Base-by-base conservation (phyloP, 2,888 invertebrate genomes). In the Pheosia gnoma region DNA sequence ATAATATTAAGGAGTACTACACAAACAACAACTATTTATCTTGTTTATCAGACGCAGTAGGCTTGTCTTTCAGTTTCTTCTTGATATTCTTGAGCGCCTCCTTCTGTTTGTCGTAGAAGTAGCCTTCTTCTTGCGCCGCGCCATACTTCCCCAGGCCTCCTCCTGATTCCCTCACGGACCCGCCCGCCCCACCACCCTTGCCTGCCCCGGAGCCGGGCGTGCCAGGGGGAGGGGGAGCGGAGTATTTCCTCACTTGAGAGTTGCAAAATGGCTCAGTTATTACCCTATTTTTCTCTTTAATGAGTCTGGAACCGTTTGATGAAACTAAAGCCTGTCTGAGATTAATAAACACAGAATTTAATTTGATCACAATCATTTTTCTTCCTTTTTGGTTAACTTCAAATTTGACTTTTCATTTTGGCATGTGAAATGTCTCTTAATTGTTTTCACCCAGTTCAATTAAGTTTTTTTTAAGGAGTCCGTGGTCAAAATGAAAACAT, bases 81-180 rank as follows among this genome's bases (percentile, higher is more conserved):
- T 86, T 89, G 0, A 90, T 58, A 61, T 87, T 80, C 61, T 83
- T 74, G 9, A 91, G 43, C 41, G 85, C 82, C 38, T 90, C 85
- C 61, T 69, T 82, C 49, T 85, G 80, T 60, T 90, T 85, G 41
- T 82, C 77, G 60, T 82, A 78, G 78, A 91, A 91, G 74, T 87
- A 91, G 0, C 84, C 82, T 59, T 90, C 91, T 69, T 91, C 91
- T 39, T 86, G 80, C 0, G 87, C 87, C 0, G 86, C 81, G 2
- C 85, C 89, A 43, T 75, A 86, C 63, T 78, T 78, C 0, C 90
- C 90, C 1, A 91, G 61, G 0, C 82, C 81, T 38, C 87, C 89
- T 0, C 89, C 90, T 0, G 87, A 79, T 60, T 87, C 86, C 59
- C 85, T 82, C 0, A 89, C 77, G 0, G 85, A 68, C 0, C 90